phyloP scores from a whole-genome alignment of 2,888 invertebrate genomes.

The Caenorhabditis sinica region DNA sequence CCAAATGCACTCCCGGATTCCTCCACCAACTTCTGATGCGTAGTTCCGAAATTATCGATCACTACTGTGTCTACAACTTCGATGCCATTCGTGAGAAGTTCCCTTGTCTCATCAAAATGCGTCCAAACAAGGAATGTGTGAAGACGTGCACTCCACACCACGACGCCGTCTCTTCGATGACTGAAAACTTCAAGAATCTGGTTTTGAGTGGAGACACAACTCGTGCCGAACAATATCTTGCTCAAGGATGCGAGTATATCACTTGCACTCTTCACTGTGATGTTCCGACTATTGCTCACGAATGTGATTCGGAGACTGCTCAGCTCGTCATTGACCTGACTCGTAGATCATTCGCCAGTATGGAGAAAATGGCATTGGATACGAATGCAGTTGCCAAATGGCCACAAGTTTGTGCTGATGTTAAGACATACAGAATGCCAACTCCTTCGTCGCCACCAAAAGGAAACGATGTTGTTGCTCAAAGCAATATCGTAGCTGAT shows the following conservation, averaged over 20 bases:
- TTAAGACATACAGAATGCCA: conserved; percentile 80
- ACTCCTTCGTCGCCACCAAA: conserved; percentile 69
- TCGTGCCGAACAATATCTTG: conserved; percentile 79
- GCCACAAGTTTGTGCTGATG: conserved; percentile 81
- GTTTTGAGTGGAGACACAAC: conserved; percentile 81
- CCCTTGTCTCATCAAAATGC: conserved; percentile 77
- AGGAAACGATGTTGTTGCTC: conserved; percentile 61
- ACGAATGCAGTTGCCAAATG: conserved; percentile 82
- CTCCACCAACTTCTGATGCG: conserved; percentile 80
- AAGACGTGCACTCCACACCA: conserved; percentile 81
- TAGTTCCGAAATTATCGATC: conserved; percentile 81
- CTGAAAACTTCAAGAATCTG: conserved; percentile 74
- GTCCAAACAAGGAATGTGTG: conserved; percentile 77
- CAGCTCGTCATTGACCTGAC: conserved; percentile 77
- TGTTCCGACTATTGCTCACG: conserved; percentile 80
- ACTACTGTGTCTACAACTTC: conserved; percentile 82
- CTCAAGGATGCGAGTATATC: conserved; percentile 81
- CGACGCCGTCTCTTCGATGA: conserved; percentile 76
- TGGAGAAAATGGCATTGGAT: conserved; percentile 82
- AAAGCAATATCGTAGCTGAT: conserved; percentile 50
- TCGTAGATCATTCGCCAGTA: conserved; percentile 75
- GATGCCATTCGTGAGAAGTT: conserved; percentile 79
- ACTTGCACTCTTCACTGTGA: conserved; percentile 82
- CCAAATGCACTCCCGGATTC: conserved; percentile 80
- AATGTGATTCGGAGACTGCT: conserved; percentile 80